A percentile compares a stretch with the other conserved stretches of the same genome.
Conservation (phyloP, 2,888 invertebrate genomes). For the Dryocosmus kuriphilus region DNA sequence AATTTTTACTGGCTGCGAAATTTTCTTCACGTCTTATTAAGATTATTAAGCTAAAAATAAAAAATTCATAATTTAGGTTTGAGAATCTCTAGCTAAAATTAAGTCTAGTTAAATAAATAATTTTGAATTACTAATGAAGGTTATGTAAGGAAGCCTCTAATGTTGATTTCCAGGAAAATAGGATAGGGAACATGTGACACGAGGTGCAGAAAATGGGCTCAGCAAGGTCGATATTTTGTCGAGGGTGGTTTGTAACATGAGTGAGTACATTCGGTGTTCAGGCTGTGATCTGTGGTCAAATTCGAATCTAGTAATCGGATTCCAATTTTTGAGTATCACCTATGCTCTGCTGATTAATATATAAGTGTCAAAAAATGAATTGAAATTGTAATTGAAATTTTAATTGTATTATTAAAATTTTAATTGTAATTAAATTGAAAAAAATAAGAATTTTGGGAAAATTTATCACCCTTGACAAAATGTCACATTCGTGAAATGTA, state of each 20-base stretch:
- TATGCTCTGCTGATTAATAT: neutral
- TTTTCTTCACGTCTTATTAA: too few relatives aligned
- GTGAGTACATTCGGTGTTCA: neutral
- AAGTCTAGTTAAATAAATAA: too few relatives aligned
- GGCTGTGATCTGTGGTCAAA: constrained; percentile 18
- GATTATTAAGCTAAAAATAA: too few relatives aligned
- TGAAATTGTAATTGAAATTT: neutral
- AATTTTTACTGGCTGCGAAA: too few relatives aligned
- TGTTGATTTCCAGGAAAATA: neutral
- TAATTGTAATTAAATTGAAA: neutral
- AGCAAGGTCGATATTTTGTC: constrained; percentile 22
- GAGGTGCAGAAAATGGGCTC: neutral
- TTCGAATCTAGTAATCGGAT: constrained; percentile 4
- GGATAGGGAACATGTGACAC: neutral
- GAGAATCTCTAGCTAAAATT: too few relatives aligned
- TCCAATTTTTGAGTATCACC: constrained; percentile 4
- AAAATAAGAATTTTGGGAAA: neutral
- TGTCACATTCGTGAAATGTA: neutral
- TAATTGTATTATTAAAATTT: too few relatives aligned
- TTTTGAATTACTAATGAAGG: too few relatives aligned
- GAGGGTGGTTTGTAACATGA: constrained; percentile 8
- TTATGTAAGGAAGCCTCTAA: neutral
- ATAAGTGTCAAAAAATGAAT: neutral
- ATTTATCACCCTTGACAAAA: neutral
- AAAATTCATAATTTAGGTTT: too few relatives aligned